These are phyloP conservation scores for Mionectes macconnelli DNA, from an alignment of 2,113 vertebrate species.

Conservation along the genomic window DNA sequence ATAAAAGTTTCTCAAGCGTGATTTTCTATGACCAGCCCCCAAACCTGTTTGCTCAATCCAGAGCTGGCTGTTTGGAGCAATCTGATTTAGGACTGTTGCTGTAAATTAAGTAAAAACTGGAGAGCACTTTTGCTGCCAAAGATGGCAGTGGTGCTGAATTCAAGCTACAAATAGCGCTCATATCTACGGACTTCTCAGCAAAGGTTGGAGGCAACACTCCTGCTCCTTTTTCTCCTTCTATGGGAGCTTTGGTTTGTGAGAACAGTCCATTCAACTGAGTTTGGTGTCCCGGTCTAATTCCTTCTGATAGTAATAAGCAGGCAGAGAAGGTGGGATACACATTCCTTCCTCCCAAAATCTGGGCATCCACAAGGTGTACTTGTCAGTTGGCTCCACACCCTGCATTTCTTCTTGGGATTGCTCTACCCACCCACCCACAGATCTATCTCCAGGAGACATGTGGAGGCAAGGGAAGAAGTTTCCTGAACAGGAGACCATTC, in stretches of 20 bases:
- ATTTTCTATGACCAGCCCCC: not conserved
- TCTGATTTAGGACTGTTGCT: not conserved
- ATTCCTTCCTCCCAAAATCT: not conserved
- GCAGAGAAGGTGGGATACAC: not conserved
- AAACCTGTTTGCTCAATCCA: not conserved
- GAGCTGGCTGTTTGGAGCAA: not conserved
- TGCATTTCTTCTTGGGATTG: not conserved
- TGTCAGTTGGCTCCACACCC: not conserved
- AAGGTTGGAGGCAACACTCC: not conserved
- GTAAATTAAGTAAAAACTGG: not conserved
- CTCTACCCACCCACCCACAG: not conserved
- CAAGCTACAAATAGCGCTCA: not conserved
- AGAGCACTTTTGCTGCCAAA: not conserved
- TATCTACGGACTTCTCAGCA: not conserved
- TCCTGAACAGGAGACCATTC: not conserved
- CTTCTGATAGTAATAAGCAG: not conserved
- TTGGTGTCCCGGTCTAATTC: not conserved
- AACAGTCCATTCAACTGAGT: not conserved
- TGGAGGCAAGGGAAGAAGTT: not conserved
- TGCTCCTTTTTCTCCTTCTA: not conserved
- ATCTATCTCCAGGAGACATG: not conserved
- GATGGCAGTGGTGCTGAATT: not conserved
- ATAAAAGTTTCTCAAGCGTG: not conserved
- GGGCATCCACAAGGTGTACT: not conserved
- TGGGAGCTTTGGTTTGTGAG: not conserved